These are phyloP conservation scores for Diprion similis DNA, from an alignment of 1,140 invertebrate genomes.

Conservation along the genomic window DNA sequence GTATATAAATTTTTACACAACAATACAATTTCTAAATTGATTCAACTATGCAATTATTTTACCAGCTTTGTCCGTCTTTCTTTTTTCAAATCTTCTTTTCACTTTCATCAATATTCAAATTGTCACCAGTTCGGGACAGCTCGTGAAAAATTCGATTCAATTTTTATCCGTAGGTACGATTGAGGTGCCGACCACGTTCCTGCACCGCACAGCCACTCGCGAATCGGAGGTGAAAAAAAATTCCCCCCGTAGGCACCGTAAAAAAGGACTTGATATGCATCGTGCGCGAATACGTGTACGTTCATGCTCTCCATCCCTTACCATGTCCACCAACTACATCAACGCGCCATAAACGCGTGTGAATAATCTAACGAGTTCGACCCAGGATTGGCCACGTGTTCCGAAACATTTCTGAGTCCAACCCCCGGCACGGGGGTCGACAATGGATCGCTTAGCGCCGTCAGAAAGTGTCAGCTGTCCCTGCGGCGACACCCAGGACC, in stretches of 20 bases:
- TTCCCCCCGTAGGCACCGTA: not conserved
- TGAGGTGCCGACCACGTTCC: conserved; percentile 1
- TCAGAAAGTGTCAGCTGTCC: conserved; percentile 52
- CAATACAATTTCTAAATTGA: too few species aligned
- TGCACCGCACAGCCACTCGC: not conserved
- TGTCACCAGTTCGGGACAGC: not conserved
- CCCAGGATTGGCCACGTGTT: too few species aligned
- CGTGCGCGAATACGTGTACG: not conserved
- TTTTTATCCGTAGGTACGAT: conserved; percentile 4
- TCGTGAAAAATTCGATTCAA: not conserved
- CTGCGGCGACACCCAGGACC: conserved; percentile 32
- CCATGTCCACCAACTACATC: not conserved
- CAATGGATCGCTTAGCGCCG: conserved; percentile 51
- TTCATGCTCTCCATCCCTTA: not conserved
- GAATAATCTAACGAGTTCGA: conserved; percentile 36
- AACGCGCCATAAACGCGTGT: conserved; percentile 24
- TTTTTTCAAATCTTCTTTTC: not conserved
- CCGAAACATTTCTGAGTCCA: too few species aligned
- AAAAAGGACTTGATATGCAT: not conserved
- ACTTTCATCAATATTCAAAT: conserved; percentile 2
- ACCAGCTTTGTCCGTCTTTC: too few species aligned
- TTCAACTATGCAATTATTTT: too few species aligned
- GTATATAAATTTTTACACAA: too few species aligned
- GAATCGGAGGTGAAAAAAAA: too few species aligned
- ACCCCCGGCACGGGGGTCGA: conserved; percentile 21